Evolutionary conservation across 2,113 vertebrate genomes (phyloP), one percentile per base, ranked within the genome.

Genomic region (Archocentrus centrarchus): DNA sequence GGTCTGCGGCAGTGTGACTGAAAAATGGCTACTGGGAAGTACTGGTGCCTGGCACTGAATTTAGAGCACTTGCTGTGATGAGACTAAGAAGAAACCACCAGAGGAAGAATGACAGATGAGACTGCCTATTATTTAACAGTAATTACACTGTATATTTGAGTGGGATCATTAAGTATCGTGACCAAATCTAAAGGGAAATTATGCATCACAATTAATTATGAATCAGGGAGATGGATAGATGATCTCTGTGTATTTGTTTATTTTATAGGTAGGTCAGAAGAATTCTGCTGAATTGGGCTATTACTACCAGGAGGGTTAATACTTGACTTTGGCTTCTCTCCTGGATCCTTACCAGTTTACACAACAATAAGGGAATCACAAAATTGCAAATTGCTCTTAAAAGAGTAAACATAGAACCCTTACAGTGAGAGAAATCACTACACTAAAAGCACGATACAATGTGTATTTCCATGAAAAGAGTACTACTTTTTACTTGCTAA

Each of bases 131-230:
- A 89, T 90, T 93, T 89, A 79, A 81, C 55, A 66, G 86, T 92
- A 94, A 94, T 94, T 92, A 90, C 63, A 37, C 87, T 83, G 84
- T 93, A 90, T 90, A 93, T 90, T 59, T 86, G 57, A 88, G 83
- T 11, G 44, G 47, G 82, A 82, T 79, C 88, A 88, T 93, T 87
- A 92, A 93, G 60, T 73, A 86, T 87, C 80, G 2, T 14, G 8
- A 81, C 30, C 59, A 84, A 86, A 88, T 90, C 87, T 90, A 68
- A 90, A 93, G 88, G 89, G 89, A 94, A 94, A 93, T 91, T 90
- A 91, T 81, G 73, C 79, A 30, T 58, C 64, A 53, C 70, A 82
- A 91, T 94, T 89, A 89, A 92, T 90, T 88, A 82, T 59, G 73
- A 73, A 90, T 85, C 73, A 62, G 75, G 44, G 79, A 89, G 64